Evolutionary conservation across 1,140 invertebrate species (phyloP).

Genomic region (Acyrthosiphon pisum): DNA sequence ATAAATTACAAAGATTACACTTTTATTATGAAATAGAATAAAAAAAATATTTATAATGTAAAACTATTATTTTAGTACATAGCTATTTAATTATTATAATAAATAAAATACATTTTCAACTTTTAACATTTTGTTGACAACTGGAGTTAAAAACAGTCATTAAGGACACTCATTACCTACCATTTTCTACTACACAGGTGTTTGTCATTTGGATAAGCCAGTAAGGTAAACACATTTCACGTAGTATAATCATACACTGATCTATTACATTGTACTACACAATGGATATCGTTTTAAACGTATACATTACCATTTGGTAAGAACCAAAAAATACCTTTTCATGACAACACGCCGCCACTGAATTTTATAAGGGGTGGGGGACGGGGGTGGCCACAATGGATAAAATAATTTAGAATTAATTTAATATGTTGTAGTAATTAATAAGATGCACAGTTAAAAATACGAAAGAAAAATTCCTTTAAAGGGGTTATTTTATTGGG

Average conservation of each 20-base stretch:
- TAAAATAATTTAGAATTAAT: too few species aligned
- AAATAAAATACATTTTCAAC: neutral
- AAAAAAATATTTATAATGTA: neutral
- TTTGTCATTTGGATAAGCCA: neutral
- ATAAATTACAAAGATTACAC: neutral
- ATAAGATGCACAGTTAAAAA: too few species aligned
- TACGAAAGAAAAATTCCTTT: neutral
- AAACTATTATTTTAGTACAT: neutral
- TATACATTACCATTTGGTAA: neutral
- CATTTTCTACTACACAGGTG: neutral
- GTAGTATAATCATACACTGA: neutral
- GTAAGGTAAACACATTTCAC: neutral
- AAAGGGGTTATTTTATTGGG: neutral
- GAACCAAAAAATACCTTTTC: neutral
- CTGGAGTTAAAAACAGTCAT: neutral
- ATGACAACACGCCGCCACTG: neutral
- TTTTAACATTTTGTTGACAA: neutral
- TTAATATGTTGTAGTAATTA: neutral
- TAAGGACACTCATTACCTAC: neutral
- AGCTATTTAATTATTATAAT: neutral
- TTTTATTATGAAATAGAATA: neutral
- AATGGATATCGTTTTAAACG: neutral
- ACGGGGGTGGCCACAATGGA: too few species aligned
- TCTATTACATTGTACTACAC: neutral
- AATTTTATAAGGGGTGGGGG: neutral